Base-by-base conservation (phyloP, 2,888 invertebrate species). In the Drosophila diplacantha region DNA sequence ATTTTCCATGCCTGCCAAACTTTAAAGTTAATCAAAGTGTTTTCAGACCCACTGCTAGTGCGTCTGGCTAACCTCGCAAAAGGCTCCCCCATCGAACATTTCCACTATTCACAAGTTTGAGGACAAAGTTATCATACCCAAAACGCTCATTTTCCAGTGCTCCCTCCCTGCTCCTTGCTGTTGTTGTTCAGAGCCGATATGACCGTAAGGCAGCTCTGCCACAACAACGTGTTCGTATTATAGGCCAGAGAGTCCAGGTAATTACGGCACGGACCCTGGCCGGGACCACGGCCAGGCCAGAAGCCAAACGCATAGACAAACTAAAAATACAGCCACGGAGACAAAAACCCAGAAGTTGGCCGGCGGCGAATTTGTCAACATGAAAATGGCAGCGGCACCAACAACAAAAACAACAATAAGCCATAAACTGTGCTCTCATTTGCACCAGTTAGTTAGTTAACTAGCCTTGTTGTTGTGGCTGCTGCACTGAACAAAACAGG, bases 341-440 rank as follows among this genome's bases (percentile, higher is more conserved):
- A 65, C 60, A 59, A 71, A 71, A 62, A 46, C 63, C 61, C 70
- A 72, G 20, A 46, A 74, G 66, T 63, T 73, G 67, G 58, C 83
- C 76, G 70, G 64, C 67, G 74, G 83, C 69, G 64, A 67, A 75
- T 83, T 80, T 80, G 80, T 78, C 76, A 81, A 74, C 75, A 71
- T 20, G 41, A 50, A 61, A 60, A 63, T 52, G 63, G 64, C 50
- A 47, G 38, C 58, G 38, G 34, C 38, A 58, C n/a, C 39, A 41
- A 63, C 35, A 35, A 16, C 16, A 22, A 14, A 55, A 41, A 26
- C 43, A 58, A 59, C 52, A 39, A 69, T 68, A 65, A 69, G 61
- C 72, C 74, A 79, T 72, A 74, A 76, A 80, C 77, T 77, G 74
- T 44, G 77, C 72, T 63, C 77, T 71, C 83, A 80, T 78, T 78